These are phyloP conservation scores for Palythoa caribaeorum DNA, from an alignment of 92 coral and sea anemone genomes.

Conservation along the genomic window DNA sequence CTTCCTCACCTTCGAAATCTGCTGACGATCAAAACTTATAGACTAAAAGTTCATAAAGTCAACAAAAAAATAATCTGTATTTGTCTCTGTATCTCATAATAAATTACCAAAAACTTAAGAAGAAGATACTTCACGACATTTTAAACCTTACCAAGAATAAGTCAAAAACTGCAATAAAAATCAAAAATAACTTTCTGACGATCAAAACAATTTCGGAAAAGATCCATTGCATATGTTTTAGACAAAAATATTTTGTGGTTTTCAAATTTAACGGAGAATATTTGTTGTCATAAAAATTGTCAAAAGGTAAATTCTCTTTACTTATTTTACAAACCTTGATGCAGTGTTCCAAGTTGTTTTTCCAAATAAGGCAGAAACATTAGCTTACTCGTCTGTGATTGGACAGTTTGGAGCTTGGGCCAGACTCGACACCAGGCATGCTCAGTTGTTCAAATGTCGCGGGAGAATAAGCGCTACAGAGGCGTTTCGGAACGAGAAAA, in stretches of 20 bases:
- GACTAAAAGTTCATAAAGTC: background rate
- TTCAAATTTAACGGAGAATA: background rate
- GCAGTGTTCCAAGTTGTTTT: background rate
- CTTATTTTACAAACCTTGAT: background rate
- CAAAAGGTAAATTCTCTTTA: slow-evolving; percentile 22
- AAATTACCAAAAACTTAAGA: background rate
- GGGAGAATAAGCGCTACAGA: slow-evolving; percentile 51
- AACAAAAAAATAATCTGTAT: background rate
- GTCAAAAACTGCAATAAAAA: background rate
- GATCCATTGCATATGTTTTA: background rate
- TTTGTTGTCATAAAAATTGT: background rate
- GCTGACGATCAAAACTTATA: background rate
- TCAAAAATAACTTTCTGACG: no score
- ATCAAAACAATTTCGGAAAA: background rate
- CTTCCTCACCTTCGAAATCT: background rate
- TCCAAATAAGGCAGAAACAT: slow-evolving; percentile 26
- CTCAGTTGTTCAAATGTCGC: slow-evolving; percentile 58
- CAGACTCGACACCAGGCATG: slow-evolving; percentile 54
- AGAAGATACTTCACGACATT: background rate
- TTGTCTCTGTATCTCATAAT: background rate
- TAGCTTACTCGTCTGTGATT: slow-evolving; percentile 19
- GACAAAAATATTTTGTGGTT: background rate
- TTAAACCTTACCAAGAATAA: background rate
- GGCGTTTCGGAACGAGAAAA: slow-evolving; percentile 34
- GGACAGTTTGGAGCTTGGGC: slow-evolving; percentile 39